These are phyloP conservation scores for Conger conger DNA, from an alignment of 2,113 vertebrate species.

Conservation along the genomic window DNA sequence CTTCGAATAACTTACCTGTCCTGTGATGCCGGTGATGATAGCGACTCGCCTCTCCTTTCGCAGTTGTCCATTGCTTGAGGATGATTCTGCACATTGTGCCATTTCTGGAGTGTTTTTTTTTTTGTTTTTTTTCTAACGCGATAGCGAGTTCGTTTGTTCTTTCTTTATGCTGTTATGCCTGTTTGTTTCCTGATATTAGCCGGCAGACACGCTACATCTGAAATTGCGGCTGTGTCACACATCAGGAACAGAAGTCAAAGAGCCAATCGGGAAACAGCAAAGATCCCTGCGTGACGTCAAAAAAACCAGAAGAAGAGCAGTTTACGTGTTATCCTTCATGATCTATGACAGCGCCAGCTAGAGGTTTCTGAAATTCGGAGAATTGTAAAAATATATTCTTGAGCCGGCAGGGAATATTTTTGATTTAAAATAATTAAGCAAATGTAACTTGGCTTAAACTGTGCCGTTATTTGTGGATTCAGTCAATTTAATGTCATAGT, in stretches of 20 bases:
- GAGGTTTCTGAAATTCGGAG: slow-evolving; percentile 15
- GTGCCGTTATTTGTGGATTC: too few species aligned
- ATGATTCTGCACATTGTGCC: slow-evolving; percentile 22
- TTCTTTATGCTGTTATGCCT: not conserved
- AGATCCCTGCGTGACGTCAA: not conserved
- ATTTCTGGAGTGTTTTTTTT: not conserved
- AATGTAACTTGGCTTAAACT: too few species aligned
- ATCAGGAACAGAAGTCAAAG: slow-evolving; percentile 1
- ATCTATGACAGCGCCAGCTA: slow-evolving; percentile 28
- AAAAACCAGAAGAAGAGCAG: not conserved
- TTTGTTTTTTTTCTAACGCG: not conserved
- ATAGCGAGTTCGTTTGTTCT: not conserved
- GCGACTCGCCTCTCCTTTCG: slow-evolving; percentile 19
- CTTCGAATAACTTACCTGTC: slow-evolving; percentile 20
- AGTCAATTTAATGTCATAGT: too few species aligned
- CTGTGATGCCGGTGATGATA: slow-evolving; percentile 35
- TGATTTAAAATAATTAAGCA: not conserved
- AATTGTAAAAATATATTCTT: slow-evolving; percentile 2
- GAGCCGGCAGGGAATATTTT: not conserved
- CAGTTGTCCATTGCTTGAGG: slow-evolving; percentile 3
- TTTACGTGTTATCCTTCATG: not conserved
- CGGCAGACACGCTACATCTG: not conserved
- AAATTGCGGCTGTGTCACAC: slow-evolving; percentile 16
- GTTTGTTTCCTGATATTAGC: not conserved
- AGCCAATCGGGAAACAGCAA: slow-evolving; percentile 20